A percentile compares a stretch with the other conserved stretches of the same genome.
Evolutionary conservation across 2,888 invertebrate genomes (phyloP).

Genomic region (Acheta domesticus): DNA sequence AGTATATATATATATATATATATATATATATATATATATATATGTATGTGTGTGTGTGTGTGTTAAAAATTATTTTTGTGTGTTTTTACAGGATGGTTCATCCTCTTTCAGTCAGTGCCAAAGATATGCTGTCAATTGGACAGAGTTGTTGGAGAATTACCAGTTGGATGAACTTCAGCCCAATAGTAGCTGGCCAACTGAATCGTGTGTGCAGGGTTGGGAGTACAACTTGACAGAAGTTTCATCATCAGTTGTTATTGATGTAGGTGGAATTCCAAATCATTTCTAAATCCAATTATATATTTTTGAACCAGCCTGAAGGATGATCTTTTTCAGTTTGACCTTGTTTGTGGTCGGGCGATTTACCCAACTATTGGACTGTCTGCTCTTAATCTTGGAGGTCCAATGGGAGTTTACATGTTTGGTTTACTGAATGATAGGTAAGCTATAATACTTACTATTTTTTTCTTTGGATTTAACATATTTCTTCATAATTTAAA

Average conservation of each 20-base stretch:
- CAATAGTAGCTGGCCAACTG: conserved; percentile 60
- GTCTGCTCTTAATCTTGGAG: conserved; percentile 81
- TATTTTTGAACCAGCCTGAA: conserved; percentile 21
- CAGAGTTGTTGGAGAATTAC: conserved; percentile 50
- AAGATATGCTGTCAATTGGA: conserved; percentile 72
- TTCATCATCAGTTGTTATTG: conserved; percentile 76
- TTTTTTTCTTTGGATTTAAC: conserved; percentile 3
- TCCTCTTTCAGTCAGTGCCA: conserved; percentile 64
- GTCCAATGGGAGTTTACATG: conserved; percentile 83
- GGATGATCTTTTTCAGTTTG: conserved; percentile 62
- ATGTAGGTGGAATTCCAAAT: conserved; percentile 53
- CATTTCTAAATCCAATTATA: conserved; percentile 32
- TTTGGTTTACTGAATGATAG: conserved; percentile 82
- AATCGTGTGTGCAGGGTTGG: conserved; percentile 73
- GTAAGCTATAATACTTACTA: conserved; percentile 43
- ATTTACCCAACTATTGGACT: conserved; percentile 85
- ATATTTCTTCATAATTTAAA: background rate
- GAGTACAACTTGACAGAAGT: conserved; percentile 70
- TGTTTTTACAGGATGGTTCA: conserved; percentile 31
- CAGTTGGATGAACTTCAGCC: conserved; percentile 46
- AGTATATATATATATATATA: no score
- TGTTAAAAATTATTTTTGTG: background rate
- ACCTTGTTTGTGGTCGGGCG: conserved; percentile 81
- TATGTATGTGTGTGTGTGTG: no score
- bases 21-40: no score